Evolutionary conservation across 2,797 vertebrate species (phyloP).

Genomic region (Fistularia commersonii): DNA sequence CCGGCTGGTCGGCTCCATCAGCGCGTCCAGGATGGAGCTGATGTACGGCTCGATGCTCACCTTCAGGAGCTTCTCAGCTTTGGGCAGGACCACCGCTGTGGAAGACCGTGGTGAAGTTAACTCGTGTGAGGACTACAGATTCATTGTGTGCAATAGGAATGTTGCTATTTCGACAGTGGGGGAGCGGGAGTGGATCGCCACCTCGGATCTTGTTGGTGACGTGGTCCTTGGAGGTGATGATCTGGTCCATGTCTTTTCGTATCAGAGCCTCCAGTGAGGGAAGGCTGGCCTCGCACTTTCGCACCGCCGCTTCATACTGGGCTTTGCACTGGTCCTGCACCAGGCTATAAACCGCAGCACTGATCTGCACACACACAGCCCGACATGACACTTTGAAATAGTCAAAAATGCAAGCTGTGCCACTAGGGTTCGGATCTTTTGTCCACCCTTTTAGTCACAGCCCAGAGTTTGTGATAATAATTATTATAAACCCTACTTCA

Average conservation of each 20-base stretch:
- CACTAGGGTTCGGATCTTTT: no score
- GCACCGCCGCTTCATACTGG: slow-evolving; percentile 65
- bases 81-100: slow-evolving; percentile 83
- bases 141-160: slow-evolving; percentile 63
- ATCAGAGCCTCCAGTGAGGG: slow-evolving; percentile 81
- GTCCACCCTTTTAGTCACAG: no score
- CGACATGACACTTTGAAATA: no score
- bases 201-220: slow-evolving; percentile 89
- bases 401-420: no score
- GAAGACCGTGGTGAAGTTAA: no score
- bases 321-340: slow-evolving; percentile 80
- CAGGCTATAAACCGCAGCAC: slow-evolving; percentile 85
- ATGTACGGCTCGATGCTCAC: slow-evolving; percentile 89
- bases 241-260: slow-evolving; percentile 96
- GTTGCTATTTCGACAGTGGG: no score
- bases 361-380: slow-evolving; percentile 73
- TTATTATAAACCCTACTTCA: no score
- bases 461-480: no score
- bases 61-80: slow-evolving; percentile 84
- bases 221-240: slow-evolving; percentile 93
- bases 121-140: slow-evolving; percentile 19
- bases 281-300: slow-evolving; percentile 73
- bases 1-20: slow-evolving; percentile 94
- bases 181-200: slow-evolving; percentile 49
- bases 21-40: slow-evolving; percentile 91